Evolutionary conservation across 2,888 invertebrate species (phyloP).

Genomic region (Dryobota labecula): DNA sequence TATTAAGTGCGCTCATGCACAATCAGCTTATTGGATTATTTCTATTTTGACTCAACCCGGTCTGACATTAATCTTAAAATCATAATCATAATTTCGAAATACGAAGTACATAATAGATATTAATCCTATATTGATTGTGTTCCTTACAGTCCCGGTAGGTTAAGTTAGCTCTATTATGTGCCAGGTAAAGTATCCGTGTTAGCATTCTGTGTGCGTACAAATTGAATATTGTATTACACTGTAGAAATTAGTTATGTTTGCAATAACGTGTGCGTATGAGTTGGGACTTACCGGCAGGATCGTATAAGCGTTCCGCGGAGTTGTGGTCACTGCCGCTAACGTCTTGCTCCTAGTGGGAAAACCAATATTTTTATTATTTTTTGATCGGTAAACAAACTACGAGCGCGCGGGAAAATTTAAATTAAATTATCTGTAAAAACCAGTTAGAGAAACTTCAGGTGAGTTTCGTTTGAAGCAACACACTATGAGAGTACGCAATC

Average conservation of each 20-base stretch:
- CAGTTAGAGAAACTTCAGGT: neutral
- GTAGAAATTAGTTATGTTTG: conserved; percentile 60
- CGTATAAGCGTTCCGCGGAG: conserved; percentile 76
- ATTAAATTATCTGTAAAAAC: neutral
- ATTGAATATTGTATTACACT: conserved; percentile 61
- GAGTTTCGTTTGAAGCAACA: neutral
- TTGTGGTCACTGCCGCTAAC: conserved; percentile 74
- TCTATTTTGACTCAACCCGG: neutral
- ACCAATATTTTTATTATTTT: neutral
- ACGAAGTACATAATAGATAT: conserved; percentile 17
- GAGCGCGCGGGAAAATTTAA: neutral
- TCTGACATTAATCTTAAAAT: neutral
- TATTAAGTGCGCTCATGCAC: conserved; percentile 46
- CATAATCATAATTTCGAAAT: conserved; percentile 3
- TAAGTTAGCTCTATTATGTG: conserved; percentile 58
- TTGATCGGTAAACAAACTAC: neutral
- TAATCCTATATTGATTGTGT: conserved; percentile 66
- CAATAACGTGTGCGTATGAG: conserved; percentile 40
- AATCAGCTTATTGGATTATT: conserved; percentile 45
- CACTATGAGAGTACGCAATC: neutral
- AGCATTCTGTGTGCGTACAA: conserved; percentile 67
- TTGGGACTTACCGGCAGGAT: conserved; percentile 77
- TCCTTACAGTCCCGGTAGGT: conserved; percentile 41
- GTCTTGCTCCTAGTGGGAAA: conserved; percentile 79
- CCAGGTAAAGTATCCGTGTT: conserved; percentile 63